Conservation (phyloP, 2,888 invertebrate species). For the Caenorhabditis sp. region DNA sequence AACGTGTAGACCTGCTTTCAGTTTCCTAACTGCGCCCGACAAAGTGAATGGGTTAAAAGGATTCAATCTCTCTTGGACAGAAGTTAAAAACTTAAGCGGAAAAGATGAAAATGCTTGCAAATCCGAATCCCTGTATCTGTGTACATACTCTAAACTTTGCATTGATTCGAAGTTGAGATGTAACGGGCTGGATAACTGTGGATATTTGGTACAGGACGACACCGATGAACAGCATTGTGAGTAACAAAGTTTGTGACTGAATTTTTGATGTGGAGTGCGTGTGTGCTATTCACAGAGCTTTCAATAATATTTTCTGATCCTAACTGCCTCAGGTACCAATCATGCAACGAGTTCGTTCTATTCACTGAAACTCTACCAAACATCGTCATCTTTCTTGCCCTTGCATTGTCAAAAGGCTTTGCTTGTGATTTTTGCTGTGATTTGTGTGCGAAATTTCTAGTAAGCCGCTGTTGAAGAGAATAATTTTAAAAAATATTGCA, state of each 20-base stretch:
- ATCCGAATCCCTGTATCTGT: constrained; percentile 86
- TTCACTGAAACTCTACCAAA: neutral
- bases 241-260: constrained; percentile 32
- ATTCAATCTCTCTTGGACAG: constrained; percentile 83
- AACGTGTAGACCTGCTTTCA: too few relatives aligned
- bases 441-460: neutral
- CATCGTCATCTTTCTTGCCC: neutral
- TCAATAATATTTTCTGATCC: neutral
- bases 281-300: neutral
- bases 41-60: constrained; percentile 82
- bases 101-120: constrained; percentile 84
- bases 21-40: constrained; percentile 81
- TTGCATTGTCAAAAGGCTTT: neutral
- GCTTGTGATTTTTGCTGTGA: constrained; percentile 7
- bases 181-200: constrained; percentile 88
- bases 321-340: neutral
- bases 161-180: constrained; percentile 88
- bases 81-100: constrained; percentile 69
- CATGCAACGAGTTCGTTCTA: neutral
- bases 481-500: constrained; percentile 25
- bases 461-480: neutral
- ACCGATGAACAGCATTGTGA: constrained; percentile 87
- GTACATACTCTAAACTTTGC: constrained; percentile 89
- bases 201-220: constrained; percentile 86
- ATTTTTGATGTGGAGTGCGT: neutral